Base-by-base conservation (phyloP, 2,797 vertebrate genomes). In the Hirundo rustica region DNA sequence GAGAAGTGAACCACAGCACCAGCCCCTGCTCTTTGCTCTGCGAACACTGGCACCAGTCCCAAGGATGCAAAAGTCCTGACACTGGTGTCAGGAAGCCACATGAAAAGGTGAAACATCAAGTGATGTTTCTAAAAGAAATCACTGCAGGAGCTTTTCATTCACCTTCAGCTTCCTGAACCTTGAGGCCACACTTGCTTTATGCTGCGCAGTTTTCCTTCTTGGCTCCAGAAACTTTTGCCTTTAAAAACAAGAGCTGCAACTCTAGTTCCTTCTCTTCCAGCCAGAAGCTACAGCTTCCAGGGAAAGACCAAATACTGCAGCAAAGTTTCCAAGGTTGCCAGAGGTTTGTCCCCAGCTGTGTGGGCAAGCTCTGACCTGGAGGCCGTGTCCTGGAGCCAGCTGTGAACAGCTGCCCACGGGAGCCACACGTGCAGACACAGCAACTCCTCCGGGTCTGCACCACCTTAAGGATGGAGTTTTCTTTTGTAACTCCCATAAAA, bases 161-260 rank as follows among this genome's bases (percentile, higher is more conserved):
- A 60, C 92, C 86, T 88, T 82, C 92, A 94, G 85, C 92, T 95
- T 89, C 74, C 88, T 82, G 77, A 87, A 85, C 90, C 88, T 89
- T 64, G 65, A 92, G 88, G 92, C 77, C 92, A 92, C 62, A 5
- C 47, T 85, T 72, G 47, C 89, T 96, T 97, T 93, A 38, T 85
- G 48, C 38, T 58, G 80, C 85, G 85, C 82, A 78, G 87, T 67
- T 96, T 75, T 44, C 78, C 47, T 50, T 53, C 78, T 71, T 50
- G 15, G 70, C 72, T 92, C 87, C 62, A 70, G 68, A 93, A 92
- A 94, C 66, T 23, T 7, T 29, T 70, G 51, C 58, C 61, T 81
- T 95, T 88, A 34, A 27, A 85, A 94, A 82, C 0, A 8, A 50
- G 77, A 92, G n/a, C 61, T 26, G 34, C 51, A 45, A 26, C 36